A percentile compares a stretch with the other conserved stretches of the same genome.
These are phyloP conservation scores for Muscidifurax raptorellus DNA, from an alignment of 1,140 invertebrate genomes.

Conservation along the genomic window DNA sequence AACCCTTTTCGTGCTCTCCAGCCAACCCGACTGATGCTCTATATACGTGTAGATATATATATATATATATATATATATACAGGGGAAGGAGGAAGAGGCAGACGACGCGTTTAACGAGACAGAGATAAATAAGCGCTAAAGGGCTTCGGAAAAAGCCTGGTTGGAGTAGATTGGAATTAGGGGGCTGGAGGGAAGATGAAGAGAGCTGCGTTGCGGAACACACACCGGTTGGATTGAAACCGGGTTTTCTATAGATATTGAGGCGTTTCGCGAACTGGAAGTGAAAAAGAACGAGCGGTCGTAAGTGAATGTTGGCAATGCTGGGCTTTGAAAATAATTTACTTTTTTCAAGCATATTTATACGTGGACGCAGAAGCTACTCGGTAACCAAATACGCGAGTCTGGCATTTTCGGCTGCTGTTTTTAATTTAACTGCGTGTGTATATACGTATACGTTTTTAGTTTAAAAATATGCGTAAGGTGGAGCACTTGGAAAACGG, in stretches of 20 bases:
- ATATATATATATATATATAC: too few species aligned
- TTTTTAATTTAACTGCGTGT: not conserved
- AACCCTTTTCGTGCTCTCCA: constrained; percentile 4
- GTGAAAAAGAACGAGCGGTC: not conserved
- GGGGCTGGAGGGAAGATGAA: constrained; percentile 14
- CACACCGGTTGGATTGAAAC: not conserved
- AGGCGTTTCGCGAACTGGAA: not conserved
- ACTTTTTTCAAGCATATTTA: too few species aligned
- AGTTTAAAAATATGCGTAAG: not conserved
- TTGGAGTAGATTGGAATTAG: constrained; percentile 16
- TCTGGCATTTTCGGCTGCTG: not conserved
- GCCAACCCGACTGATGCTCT: not conserved
- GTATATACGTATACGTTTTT: too few species aligned
- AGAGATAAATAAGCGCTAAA: constrained; percentile 37
- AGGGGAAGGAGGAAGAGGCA: not conserved
- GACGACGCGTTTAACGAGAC: constrained; percentile 7
- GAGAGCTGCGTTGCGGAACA: not conserved
- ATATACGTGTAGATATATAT: not conserved
- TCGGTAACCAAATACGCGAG: too few species aligned
- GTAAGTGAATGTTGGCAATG: not conserved
- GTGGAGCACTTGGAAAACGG: too few species aligned
- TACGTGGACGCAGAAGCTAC: too few species aligned
- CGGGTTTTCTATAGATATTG: too few species aligned
- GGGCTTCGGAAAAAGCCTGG: not conserved
- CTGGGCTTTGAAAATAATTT: not conserved